Base-by-base conservation (phyloP, 37 sponge, comb jelly and placozoan species). In the Hormiphora californensis region DNA sequence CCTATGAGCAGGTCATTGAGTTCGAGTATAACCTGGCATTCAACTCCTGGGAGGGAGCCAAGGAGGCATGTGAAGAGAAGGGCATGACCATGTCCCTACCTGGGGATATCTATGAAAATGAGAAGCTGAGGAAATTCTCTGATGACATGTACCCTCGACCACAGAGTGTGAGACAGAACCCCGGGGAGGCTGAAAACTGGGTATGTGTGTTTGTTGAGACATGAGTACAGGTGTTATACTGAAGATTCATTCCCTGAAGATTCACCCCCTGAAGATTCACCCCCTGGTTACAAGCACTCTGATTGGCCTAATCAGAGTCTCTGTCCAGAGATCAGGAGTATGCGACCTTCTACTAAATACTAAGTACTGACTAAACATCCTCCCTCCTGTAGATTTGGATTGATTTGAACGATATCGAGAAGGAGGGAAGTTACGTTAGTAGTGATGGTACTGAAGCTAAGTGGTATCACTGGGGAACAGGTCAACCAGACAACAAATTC, bases 401-500 rank as follows among this genome's bases (percentile, higher is more conserved):
- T 28, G 61, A 57, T 15, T 23, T 57, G 7, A 30, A 57, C 5
- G 61, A 57, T 15, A 12, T 57, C 7, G 61, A 57, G n/a, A 30
- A 28, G 23, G 61, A 57, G 27, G 61, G 23, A 57, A 30, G n/a
- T 23, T 57, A 21, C 61, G 27, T 23, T 5, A 30, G 3, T 30
- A 57, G 30, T 21, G n/a, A 5, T 4, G 61, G 61, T 28, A 30
- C n/a, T 4, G 30, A 12, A 12, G 61, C 27, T 5, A 12, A 5
- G 30, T 57, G 61, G 61, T 57, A 28, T 12, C n/a, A 57, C 61
- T 57, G 61, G 61, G 61, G 61, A 15, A 57, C 61, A 57, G 61
- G 27, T 30, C 61, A 57, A 57, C 61, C 61, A 4, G 61, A 57
- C 61, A 57, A 57, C n/a, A 23, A 30, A 4, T 57, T 28, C 61